phyloP scores from a whole-genome alignment of 2,888 invertebrate species.

The Melanostoma scalare region DNA sequence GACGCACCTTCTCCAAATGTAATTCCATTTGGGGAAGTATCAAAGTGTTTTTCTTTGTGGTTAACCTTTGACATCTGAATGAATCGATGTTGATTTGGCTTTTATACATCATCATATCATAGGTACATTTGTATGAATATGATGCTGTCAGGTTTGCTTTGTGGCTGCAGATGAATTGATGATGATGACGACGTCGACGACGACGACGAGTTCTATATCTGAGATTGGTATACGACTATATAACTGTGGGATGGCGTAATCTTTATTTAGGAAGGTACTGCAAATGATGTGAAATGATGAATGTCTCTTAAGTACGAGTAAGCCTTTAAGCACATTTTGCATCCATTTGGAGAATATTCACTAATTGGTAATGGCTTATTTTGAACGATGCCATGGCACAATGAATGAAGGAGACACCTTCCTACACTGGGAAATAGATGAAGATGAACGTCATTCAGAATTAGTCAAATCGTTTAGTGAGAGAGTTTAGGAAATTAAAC shows the following conservation, averaged over 20 bases:
- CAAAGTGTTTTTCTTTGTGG: constrained; percentile 41
- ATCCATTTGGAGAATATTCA: neutral
- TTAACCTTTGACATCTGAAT: constrained; percentile 65
- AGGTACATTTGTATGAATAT: constrained; percentile 8
- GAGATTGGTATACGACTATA: neutral
- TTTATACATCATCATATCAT: no score
- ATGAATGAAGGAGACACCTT: neutral
- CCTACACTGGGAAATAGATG: no score
- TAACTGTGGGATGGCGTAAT: constrained; percentile 52
- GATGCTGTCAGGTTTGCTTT: neutral
- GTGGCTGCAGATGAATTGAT: constrained; percentile 3
- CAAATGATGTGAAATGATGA: constrained; percentile 34
- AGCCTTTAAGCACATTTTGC: neutral
- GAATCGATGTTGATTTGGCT: constrained; percentile 33
- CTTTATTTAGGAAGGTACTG: constrained; percentile 57
- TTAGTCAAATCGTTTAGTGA: no score
- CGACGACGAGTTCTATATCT: constrained; percentile 11
- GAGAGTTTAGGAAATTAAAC: no score
- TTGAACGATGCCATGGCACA: neutral
- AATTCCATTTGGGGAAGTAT: constrained; percentile 14
- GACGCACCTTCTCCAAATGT: constrained; percentile 30
- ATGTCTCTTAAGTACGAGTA: constrained; percentile 19
- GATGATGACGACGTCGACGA: constrained; percentile 4
- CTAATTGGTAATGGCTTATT: neutral
- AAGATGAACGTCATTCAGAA: no score